Evolutionary conservation across 2,888 invertebrate species (phyloP).

Genomic region (Sepiola atlantica): DNA sequence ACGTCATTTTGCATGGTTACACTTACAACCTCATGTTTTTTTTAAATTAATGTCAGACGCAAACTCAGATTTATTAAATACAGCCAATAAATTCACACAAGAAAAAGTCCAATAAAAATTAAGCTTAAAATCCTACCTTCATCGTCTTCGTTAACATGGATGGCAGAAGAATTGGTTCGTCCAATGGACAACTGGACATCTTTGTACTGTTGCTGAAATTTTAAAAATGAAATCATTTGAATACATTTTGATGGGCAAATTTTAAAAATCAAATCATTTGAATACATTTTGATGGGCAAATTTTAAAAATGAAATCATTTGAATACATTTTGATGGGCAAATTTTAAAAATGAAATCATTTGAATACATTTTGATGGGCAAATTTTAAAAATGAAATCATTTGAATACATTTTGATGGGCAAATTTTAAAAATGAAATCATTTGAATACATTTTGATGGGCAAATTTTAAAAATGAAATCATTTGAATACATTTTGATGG

Average conservation of each 20-base stretch:
- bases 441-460: background rate
- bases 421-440: conserved; percentile 50
- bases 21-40: no score
- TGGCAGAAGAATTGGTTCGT: conserved; percentile 77
- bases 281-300: conserved; percentile 48
- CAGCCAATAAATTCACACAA: background rate
- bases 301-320: conserved; percentile 39
- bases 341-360: conserved; percentile 48
- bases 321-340: conserved; percentile 41
- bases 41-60: no score
- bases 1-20: no score
- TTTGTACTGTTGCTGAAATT: conserved; percentile 79
- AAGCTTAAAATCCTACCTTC: conserved; percentile 77
- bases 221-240: conserved; percentile 39
- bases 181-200: conserved; percentile 78
- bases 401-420: background rate
- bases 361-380: background rate
- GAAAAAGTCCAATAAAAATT: background rate
- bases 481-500: background rate
- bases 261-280: conserved; percentile 38
- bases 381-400: conserved; percentile 51
- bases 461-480: conserved; percentile 51
- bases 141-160: conserved; percentile 81
- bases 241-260: background rate
- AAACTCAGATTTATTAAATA: no score